phyloP scores from a whole-genome alignment of 2,113 vertebrate genomes.

The rabbit (Oryctolagus cuniculus) region DNA sequence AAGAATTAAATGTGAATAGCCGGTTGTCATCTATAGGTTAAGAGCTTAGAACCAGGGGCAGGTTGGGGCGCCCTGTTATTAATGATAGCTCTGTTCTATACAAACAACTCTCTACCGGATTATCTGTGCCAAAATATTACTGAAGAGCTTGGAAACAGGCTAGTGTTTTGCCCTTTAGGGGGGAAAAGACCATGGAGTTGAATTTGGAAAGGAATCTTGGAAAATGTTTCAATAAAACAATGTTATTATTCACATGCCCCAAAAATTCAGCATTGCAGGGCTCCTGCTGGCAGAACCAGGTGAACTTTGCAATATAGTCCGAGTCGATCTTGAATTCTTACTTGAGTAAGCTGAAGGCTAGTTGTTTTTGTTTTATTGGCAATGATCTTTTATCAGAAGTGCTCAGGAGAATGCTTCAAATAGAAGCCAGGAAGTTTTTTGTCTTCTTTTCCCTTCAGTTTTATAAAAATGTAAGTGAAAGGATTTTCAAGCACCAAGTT shows the following conservation, averaged over 20 bases:
- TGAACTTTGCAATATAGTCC: constrained; percentile 53
- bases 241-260: constrained; percentile 64
- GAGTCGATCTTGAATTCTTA: constrained; percentile 53
- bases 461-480: constrained; percentile 26
- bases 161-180: constrained; percentile 77
- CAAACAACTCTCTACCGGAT: constrained; percentile 61
- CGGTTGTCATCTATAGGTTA: constrained; percentile 56
- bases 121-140: constrained; percentile 76
- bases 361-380: constrained; percentile 64
- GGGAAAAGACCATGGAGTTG: constrained; percentile 66
- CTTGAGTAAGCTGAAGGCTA: constrained; percentile 24
- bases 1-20: constrained; percentile 34
- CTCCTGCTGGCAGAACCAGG: constrained; percentile 59
- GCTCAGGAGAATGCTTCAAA: background rate
- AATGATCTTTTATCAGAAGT: constrained; percentile 58
- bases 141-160: constrained; percentile 72
- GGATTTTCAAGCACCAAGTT: background rate
- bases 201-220: constrained; percentile 77
- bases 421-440: constrained; percentile 5
- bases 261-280: constrained; percentile 40
- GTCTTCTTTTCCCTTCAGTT: constrained; percentile 25
- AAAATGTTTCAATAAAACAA: constrained; percentile 76
- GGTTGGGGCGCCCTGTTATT: background rate
- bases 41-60: constrained; percentile 50
- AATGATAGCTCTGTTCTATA: constrained; percentile 14